Evolutionary conservation across 2,113 vertebrate genomes (phyloP), one percentile per base, ranked within the genome.

Genomic region (Etia nguti): DNA sequence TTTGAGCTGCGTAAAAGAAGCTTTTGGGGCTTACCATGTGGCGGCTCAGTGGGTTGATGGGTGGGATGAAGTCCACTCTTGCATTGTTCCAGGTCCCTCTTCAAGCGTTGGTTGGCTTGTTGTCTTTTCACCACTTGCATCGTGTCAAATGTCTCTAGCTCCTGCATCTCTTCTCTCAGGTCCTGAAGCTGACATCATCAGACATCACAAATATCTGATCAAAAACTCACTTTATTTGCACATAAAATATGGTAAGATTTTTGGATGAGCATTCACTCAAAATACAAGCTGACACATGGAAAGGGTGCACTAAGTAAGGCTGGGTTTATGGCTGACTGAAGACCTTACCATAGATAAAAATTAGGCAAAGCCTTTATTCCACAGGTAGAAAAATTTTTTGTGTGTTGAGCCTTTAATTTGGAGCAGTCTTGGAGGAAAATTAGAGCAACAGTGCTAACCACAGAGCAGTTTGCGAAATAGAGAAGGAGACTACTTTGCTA

Each of bases 71-170:
- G 55, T 6, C 79, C 84, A 0, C 62, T 82, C 87, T n/a, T 84
- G 88, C 96, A 97, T 5, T 88, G 11, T 24, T 86, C 55, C 86
- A 97, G 83, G 16, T 94, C 93, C 81, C 86, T 94, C 85, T 57
- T 93, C 48, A 97, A 85, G 8, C 85, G 93, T 6, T 70, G 62
- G 90, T 96, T 97, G 24, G 85, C 87, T 50, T 85, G 56, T 75
- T 93, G 87, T 73, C 68, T 83, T 57, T 82, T 91, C n/a, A 95
- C 90, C 65, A 96, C 92, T 34, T 94, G 31, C 73, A 90, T 62
- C 50, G 88, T 89, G 83, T 97, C 96, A 4, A 92, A 96, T 2
- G 12, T 29, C 81, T 96, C 92, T 48, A 97, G 85, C 18, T 95
- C 29, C 34, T 79, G 6, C 94, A 97, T 91, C 54, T 92, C 82